Evolutionary conservation across 1,140 invertebrate species (phyloP).

Genomic region (Bombus pyrosoma): DNA sequence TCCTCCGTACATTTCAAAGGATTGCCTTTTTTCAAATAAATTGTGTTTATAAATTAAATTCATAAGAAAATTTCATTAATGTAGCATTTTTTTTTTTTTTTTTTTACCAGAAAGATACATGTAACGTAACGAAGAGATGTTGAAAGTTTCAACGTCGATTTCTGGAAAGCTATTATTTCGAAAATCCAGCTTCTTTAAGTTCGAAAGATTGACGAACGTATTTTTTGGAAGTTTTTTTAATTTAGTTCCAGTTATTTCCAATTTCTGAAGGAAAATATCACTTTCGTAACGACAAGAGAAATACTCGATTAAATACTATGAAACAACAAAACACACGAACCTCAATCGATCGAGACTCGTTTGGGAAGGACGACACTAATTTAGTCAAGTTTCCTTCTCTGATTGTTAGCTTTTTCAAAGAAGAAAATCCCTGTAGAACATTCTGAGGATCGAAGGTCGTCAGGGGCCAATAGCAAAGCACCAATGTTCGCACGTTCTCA

Average conservation of each 20-base stretch:
- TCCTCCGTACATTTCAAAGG: conserved; percentile 84
- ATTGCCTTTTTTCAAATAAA: conserved; percentile 80
- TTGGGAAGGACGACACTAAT: conserved; percentile 52
- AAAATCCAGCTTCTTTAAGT: conserved; percentile 78
- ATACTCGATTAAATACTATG: too few relatives aligned
- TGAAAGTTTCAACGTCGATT: conserved; percentile 74
- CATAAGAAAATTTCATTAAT: not conserved
- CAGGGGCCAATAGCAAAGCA: conserved; percentile 66
- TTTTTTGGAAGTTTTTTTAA: conserved; percentile 73
- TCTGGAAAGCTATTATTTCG: conserved; percentile 81
- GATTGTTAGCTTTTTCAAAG: conserved; percentile 58
- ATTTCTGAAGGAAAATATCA: conserved; percentile 58
- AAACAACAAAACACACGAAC: conserved; percentile 37
- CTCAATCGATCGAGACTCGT: conserved; percentile 52
- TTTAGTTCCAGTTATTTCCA: conserved; percentile 80
- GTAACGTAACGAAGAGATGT: conserved; percentile 73
- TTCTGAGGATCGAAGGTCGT: conserved; percentile 58
- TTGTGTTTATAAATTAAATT: not conserved
- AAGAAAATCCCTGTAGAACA: conserved; percentile 56
- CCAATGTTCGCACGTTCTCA: conserved; percentile 41
- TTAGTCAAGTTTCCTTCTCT: conserved; percentile 63
- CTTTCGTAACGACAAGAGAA: not conserved
- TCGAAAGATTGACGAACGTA: conserved; percentile 75
- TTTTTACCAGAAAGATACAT: conserved; percentile 74
- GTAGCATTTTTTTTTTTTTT: not conserved